Evolutionary conservation across 2,797 vertebrate genomes (phyloP).

Genomic region (Benthosema pterotum): DNA sequence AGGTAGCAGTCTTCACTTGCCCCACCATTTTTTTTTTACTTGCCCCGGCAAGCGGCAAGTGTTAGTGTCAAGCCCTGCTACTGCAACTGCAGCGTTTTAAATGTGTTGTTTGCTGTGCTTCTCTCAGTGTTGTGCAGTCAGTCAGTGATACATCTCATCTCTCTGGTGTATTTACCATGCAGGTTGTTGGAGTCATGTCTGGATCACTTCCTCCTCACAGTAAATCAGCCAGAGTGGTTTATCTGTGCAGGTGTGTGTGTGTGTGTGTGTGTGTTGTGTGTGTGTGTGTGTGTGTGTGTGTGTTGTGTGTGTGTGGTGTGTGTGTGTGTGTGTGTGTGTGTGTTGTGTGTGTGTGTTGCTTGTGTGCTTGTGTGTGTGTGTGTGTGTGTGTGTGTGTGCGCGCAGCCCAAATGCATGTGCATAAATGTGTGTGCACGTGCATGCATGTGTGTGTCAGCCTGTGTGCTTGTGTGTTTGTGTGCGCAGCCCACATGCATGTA

Average conservation of each 20-base stretch:
- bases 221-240: slow-evolving; percentile 43
- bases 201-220: slow-evolving; percentile 51
- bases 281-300: slow-evolving; percentile 4
- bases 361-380: no score
- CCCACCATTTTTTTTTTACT: no score
- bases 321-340: no score
- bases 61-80: no score
- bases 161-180: slow-evolving; percentile 37
- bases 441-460: slow-evolving; percentile 22
- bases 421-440: slow-evolving; percentile 16
- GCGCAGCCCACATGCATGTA: no score
- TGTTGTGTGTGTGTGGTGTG: neutral
- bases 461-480: no score
- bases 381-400: neutral
- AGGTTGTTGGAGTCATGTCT: slow-evolving; percentile 43
- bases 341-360: no score
- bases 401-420: no score
- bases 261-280: slow-evolving; percentile 9
- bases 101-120: neutral
- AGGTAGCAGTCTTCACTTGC: no score
- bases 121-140: neutral
- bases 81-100: neutral
- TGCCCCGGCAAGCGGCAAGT: no score
- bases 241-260: slow-evolving; percentile 19
- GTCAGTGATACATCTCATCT: slow-evolving; percentile 41